phyloP scores from a whole-genome alignment of 2,113 vertebrate species.

The Ifrita kowaldi region DNA sequence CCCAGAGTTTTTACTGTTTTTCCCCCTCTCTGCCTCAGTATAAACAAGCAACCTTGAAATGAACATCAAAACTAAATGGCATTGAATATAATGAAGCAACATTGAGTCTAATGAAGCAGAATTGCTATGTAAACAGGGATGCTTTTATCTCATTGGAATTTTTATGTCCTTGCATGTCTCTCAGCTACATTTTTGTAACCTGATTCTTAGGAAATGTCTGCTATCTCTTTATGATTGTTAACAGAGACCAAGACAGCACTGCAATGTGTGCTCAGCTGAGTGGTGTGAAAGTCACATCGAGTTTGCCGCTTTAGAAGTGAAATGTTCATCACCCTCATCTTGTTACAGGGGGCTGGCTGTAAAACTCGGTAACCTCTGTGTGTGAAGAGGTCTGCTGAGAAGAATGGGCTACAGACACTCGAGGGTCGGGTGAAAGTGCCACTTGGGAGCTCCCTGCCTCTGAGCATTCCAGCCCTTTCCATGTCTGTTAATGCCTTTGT shows the following conservation, averaged over 20 bases:
- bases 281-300: neutral
- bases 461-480: neutral
- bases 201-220: constrained; percentile 59
- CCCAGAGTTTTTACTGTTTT: constrained; percentile 22
- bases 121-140: constrained; percentile 65
- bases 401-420: neutral
- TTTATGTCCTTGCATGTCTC: constrained; percentile 73
- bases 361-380: neutral
- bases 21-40: constrained; percentile 41
- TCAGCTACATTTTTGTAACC: constrained; percentile 65
- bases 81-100: constrained; percentile 76
- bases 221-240: constrained; percentile 37
- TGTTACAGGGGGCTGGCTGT: neutral
- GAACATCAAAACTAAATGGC: constrained; percentile 76
- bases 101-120: constrained; percentile 72
- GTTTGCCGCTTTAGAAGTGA: neutral
- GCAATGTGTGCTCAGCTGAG: neutral
- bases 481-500: neutral
- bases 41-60: constrained; percentile 76
- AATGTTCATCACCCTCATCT: neutral
- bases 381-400: neutral
- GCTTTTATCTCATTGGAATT: constrained; percentile 75
- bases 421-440: neutral
- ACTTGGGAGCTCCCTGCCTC: neutral
- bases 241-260: neutral